Percentiles rank a stretch among this genome's conserved stretches.
Conservation (phyloP, 2,797 vertebrate genomes). For the Sternotherus odoratus region DNA sequence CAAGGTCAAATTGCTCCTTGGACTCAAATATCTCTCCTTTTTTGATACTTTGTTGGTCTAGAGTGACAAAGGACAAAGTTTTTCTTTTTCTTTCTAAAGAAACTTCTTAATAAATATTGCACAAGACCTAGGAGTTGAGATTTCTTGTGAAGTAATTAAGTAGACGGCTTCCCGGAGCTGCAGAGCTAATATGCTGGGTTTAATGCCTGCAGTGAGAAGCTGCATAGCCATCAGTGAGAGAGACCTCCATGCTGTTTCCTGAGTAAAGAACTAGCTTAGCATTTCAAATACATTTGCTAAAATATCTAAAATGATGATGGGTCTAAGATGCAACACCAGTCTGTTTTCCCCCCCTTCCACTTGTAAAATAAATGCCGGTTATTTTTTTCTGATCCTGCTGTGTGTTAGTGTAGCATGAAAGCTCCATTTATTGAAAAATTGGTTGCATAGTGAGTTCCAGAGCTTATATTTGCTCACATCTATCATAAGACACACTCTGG, state of each 20-base stretch:
- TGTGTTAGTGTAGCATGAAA: constrained; percentile 16
- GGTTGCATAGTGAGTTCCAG: neutral
- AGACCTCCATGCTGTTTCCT: neutral
- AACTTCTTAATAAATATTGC: neutral
- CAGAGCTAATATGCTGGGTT: neutral
- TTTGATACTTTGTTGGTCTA: accelerated
- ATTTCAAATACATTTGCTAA: neutral
- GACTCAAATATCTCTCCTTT: neutral
- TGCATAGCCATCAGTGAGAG: neutral
- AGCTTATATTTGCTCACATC: neutral
- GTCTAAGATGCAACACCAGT: neutral
- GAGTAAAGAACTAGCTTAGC: neutral
- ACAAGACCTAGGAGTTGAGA: neutral
- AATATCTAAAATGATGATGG: neutral
- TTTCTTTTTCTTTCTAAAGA: neutral
- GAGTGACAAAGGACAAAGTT: accelerated
- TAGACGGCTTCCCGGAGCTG: neutral
- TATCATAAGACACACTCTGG: neutral
- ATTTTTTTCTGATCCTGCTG: constrained; percentile 25
- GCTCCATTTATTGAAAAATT: constrained; percentile 4
- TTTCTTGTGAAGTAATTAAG: neutral
- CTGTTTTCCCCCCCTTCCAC: neutral
- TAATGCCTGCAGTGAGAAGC: neutral
- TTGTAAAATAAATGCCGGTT: neutral
- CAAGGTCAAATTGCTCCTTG: neutral